A percentile compares a stretch with the other conserved stretches of the same genome.
Conservation (phyloP, 2,113 vertebrate species). For the Semicossyphus pulcher region DNA sequence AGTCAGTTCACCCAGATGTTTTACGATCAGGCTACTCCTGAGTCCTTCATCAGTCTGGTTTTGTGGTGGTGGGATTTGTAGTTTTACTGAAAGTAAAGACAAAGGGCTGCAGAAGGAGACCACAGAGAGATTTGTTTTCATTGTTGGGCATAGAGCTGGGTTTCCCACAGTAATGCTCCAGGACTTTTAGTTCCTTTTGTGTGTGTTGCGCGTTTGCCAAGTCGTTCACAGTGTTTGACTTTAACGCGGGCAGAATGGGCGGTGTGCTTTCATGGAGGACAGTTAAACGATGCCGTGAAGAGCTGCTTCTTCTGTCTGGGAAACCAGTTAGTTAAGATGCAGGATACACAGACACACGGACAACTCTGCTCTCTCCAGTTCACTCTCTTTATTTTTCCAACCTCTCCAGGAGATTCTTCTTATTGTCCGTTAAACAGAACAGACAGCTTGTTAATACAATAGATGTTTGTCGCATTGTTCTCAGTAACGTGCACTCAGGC, state of each 20-base stretch:
- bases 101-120: conserved; percentile 24
- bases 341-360: not conserved
- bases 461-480: conserved; percentile 24
- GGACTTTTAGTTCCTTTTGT: conserved; percentile 21
- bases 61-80: conserved; percentile 14
- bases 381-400: not conserved
- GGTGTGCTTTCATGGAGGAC: conserved; percentile 31
- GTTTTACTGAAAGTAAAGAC: conserved; percentile 28
- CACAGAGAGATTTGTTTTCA: conserved; percentile 49
- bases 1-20: conserved; percentile 29
- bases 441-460: conserved; percentile 6
- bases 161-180: conserved; percentile 54
- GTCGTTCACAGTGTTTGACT: conserved; percentile 59
- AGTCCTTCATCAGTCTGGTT: conserved; percentile 6
- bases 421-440: conserved; percentile 24
- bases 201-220: conserved; percentile 53
- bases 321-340: conserved; percentile 36
- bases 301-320: conserved; percentile 32
- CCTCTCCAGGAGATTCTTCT: conserved; percentile 6
- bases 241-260: conserved; percentile 30
- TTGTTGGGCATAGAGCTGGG: conserved; percentile 18
- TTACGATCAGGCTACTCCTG: not conserved
- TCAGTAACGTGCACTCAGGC: not conserved
- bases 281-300: conserved; percentile 28
- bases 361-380: not conserved